phyloP scores from a whole-genome alignment of 2,888 invertebrate species.

The Rhimphoctona megacephalus region DNA sequence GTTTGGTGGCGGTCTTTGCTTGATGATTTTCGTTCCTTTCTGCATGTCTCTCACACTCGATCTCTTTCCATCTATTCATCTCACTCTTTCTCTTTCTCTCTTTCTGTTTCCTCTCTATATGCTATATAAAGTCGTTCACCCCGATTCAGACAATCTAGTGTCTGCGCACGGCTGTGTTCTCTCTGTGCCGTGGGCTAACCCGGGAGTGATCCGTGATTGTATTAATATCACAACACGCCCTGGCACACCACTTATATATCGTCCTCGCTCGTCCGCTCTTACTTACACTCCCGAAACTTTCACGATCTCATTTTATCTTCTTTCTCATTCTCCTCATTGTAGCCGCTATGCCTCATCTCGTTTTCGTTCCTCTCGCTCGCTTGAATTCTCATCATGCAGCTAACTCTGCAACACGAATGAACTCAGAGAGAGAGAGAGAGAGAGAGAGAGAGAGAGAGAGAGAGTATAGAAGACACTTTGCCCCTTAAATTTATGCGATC shows the following conservation, averaged over 20 bases:
- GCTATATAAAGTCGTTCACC: slow-evolving; percentile 85
- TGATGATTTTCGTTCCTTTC: slow-evolving; percentile 39
- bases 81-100: slow-evolving; percentile 41
- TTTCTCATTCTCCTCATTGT: slow-evolving; percentile 52
- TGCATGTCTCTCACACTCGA: slow-evolving; percentile 38
- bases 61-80: slow-evolving; percentile 44
- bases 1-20: slow-evolving; percentile 34
- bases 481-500: slow-evolving; percentile 79
- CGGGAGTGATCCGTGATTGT: slow-evolving; percentile 85
- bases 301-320: slow-evolving; percentile 56
- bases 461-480: slow-evolving; percentile 59
- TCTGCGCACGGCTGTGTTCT: slow-evolving; percentile 81
- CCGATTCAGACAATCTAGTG: slow-evolving; percentile 85
- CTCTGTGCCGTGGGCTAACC: slow-evolving; percentile 77
- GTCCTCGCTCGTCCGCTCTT: slow-evolving; percentile 64
- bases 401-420: slow-evolving; percentile 16
- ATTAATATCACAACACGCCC: slow-evolving; percentile 85
- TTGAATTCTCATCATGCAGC: slow-evolving; percentile 50
- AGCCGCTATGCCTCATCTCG: slow-evolving; percentile 61
- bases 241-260: slow-evolving; percentile 79
- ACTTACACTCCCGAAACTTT: slow-evolving; percentile 57
- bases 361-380: slow-evolving; percentile 53
- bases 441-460: slow-evolving; percentile 52
- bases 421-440: slow-evolving; percentile 53
- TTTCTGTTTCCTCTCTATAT: slow-evolving; percentile 69